A percentile compares a stretch with the other conserved stretches of the same genome.
Conservation (phyloP, 1,140 invertebrate genomes). For the Notospermus geniculatus region DNA sequence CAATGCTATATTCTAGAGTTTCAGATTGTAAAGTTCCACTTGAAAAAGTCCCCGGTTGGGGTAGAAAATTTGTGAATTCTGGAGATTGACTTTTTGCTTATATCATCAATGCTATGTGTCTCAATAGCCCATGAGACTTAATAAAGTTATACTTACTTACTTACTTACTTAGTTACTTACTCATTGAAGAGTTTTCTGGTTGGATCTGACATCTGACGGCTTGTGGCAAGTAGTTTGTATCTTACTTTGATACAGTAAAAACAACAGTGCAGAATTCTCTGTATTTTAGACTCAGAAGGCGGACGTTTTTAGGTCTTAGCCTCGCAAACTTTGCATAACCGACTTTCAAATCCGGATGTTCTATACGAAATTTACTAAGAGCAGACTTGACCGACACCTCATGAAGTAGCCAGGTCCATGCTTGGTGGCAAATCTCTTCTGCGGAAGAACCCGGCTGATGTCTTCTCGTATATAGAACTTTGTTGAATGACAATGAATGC, state of each 20-base stretch:
- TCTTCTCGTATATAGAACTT: slow-evolving; percentile 4
- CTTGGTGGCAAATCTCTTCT: slow-evolving; percentile 3
- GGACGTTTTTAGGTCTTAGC: not conserved
- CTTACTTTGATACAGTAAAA: slow-evolving; percentile 23
- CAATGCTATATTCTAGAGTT: no score
- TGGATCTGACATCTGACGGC: slow-evolving; percentile 12
- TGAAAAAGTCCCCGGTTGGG: no score
- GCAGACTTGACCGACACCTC: slow-evolving; percentile 1
- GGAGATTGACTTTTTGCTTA: no score
- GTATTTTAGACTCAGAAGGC: not conserved
- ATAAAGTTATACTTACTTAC: no score
- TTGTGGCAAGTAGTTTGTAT: slow-evolving; percentile 23
- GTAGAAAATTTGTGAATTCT: no score
- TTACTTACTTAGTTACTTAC: no score
- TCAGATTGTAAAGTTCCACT: no score
- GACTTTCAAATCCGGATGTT: slow-evolving; percentile 3
- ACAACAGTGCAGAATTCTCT: slow-evolving; percentile 22
- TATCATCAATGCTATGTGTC: no score
- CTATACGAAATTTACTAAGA: not conserved
- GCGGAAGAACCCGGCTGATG: slow-evolving; percentile 6
- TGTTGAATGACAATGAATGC: no score
- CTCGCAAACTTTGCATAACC: not conserved
- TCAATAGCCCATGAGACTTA: no score
- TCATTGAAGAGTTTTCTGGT: no score
- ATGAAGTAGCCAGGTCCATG: slow-evolving; percentile 7